phyloP scores from a whole-genome alignment of 2,888 invertebrate genomes.

The Troides aeacus region DNA sequence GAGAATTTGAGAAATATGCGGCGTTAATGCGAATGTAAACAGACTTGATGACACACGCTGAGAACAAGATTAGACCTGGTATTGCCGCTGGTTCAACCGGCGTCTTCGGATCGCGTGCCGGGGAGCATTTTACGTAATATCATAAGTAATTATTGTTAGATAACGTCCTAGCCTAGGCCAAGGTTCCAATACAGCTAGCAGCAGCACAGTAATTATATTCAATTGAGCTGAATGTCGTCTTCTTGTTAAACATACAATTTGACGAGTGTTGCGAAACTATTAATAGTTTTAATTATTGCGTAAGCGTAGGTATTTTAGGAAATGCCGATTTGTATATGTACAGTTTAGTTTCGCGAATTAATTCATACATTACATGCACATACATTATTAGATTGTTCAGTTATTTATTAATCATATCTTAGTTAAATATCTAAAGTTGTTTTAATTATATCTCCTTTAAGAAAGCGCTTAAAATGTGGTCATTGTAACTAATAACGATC shows the following conservation, averaged over 20 bases:
- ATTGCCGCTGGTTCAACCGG: constrained; percentile 1
- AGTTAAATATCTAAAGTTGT: no score
- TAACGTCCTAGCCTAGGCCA: constrained; percentile 32
- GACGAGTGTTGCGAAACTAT: constrained; percentile 10
- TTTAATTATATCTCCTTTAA: no score
- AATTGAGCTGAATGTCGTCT: constrained; percentile 33
- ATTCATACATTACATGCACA: no score
- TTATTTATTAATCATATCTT: no score
- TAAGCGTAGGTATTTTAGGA: background rate
- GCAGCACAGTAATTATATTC: constrained; percentile 33
- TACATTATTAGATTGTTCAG: no score
- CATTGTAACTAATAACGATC: no score
- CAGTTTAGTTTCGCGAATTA: no score
- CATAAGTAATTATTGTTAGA: constrained; percentile 29
- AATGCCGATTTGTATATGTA: no score
- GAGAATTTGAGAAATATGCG: constrained; percentile 7
- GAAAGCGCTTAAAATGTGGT: no score
- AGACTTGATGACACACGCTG: constrained; percentile 10
- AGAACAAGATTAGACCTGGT: constrained; percentile 3
- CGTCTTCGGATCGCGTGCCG: constrained; percentile 1
- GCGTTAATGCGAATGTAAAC: constrained; percentile 22
- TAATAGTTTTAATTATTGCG: constrained; percentile 14
- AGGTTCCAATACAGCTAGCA: constrained; percentile 33
- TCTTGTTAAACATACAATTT: constrained; percentile 13
- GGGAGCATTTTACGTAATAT: constrained; percentile 22